A percentile compares a stretch with the other conserved stretches of the same genome.
Conservation (phyloP, 2,113 vertebrate genomes). For the Ancistrus triradiatus region DNA sequence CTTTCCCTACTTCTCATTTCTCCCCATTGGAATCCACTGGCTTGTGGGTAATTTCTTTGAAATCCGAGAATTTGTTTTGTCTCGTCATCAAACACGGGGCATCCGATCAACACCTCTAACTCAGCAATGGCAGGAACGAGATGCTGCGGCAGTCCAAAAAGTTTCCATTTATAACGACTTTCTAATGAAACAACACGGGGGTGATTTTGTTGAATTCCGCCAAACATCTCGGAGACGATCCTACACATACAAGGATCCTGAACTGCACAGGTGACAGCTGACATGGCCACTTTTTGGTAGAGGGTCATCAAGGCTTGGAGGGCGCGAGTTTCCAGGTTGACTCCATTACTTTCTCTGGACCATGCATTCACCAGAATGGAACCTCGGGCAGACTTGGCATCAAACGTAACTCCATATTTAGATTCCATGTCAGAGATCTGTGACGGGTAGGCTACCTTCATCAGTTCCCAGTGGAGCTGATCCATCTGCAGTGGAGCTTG, state of each 20-base stretch:
- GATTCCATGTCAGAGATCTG: slow-evolving; percentile 20
- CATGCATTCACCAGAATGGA: slow-evolving; percentile 28
- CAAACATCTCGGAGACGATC: neutral
- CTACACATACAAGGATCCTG: too few relatives aligned
- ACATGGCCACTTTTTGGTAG: slow-evolving; percentile 47
- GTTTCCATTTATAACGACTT: neutral
- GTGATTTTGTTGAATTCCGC: neutral
- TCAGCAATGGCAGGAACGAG: slow-evolving; percentile 31
- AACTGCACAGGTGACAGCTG: neutral
- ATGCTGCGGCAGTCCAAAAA: slow-evolving; percentile 46
- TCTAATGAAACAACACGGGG: neutral
- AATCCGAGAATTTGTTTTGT: slow-evolving; percentile 17
- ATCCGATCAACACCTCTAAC: slow-evolving; percentile 9
- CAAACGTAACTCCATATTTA: slow-evolving; percentile 54
- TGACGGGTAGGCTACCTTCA: neutral
- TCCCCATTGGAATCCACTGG: too few relatives aligned
- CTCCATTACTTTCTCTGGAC: fast-evolving
- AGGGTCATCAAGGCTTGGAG: slow-evolving; percentile 53
- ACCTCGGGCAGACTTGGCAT: fast-evolving
- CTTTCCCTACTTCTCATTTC: too few relatives aligned
- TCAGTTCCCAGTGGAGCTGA: slow-evolving; percentile 27
- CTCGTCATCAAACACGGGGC: slow-evolving; percentile 29
- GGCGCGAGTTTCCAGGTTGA: slow-evolving; percentile 52
- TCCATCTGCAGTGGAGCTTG: slow-evolving; percentile 38
- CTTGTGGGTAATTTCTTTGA: neutral